Evolutionary conservation across 2,888 invertebrate species (phyloP).

Genomic region (Nasonovia ribisnigri): DNA sequence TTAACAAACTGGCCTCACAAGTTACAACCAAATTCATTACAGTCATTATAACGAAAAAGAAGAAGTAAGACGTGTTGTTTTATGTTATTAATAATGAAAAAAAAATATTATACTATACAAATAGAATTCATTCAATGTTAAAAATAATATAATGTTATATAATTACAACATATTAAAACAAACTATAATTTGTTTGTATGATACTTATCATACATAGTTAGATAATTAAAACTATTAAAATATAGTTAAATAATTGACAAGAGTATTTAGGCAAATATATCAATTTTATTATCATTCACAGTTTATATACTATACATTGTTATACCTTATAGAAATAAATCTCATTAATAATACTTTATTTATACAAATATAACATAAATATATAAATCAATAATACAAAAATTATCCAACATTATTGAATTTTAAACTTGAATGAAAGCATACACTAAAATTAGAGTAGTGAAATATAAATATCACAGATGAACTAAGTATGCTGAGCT

Average conservation of each 20-base stretch:
- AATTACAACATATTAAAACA: neutral
- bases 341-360: constrained; percentile 30
- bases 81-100: neutral
- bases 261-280: constrained; percentile 10
- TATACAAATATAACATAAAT: constrained; percentile 32
- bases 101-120: neutral
- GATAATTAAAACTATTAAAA: neutral
- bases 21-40: neutral
- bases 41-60: neutral
- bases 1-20: too few relatives aligned
- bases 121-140: neutral
- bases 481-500: constrained; percentile 55
- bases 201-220: neutral
- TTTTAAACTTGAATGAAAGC: constrained; percentile 40
- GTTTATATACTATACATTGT: neutral
- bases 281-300: constrained; percentile 24
- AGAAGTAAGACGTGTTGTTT: neutral
- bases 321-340: constrained; percentile 23
- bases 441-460: constrained; percentile 33
- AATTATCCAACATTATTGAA: constrained; percentile 32
- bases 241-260: neutral
- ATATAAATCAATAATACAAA: constrained; percentile 41
- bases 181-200: neutral
- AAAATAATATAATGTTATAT: neutral
- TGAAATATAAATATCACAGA: constrained; percentile 62